Conservation (phyloP, 53 echinoderm and acorn worm species). For the Pentamera pediparva region DNA sequence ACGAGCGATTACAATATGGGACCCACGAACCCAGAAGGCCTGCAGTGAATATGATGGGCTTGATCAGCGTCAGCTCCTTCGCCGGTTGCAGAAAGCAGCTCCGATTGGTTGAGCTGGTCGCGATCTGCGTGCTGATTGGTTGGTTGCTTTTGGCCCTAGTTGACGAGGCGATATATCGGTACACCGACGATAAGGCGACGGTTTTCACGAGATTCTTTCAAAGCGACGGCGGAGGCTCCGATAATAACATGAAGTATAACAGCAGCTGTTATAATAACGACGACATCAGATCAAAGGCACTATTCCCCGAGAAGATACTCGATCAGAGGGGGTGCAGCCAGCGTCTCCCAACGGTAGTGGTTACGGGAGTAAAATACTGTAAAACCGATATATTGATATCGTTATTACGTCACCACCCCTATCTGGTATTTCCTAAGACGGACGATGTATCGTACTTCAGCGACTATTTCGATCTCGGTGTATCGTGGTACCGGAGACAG, state of each 20-base stretch:
- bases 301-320: background rate
- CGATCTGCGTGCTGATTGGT: background rate
- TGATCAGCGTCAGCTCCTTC: constrained; percentile 15
- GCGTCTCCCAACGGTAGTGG: constrained; percentile 1
- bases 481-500: constrained; percentile 5
- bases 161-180: background rate
- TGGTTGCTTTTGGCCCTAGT: background rate
- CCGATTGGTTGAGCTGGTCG: background rate
- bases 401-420: constrained; percentile 25
- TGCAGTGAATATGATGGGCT: too few relatives aligned
- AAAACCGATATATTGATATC: constrained; percentile 12
- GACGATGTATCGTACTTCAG: constrained; percentile 7
- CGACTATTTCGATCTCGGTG: constrained; percentile 17
- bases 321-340: constrained; percentile 3
- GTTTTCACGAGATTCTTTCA: background rate
- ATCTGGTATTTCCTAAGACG: constrained; percentile 13
- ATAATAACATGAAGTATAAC: background rate
- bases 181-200: background rate
- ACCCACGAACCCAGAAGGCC: too few relatives aligned
- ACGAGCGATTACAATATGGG: too few relatives aligned
- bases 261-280: constrained; percentile 10
- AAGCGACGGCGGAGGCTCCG: background rate
- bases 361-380: constrained; percentile 18
- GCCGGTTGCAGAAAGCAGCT: background rate
- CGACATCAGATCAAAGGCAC: background rate